Evolutionary conservation across 35 echinoderm and acorn worm species (phyloP), one percentile per base, ranked within the genome.

Genomic region (Holothuria glaberrima): DNA sequence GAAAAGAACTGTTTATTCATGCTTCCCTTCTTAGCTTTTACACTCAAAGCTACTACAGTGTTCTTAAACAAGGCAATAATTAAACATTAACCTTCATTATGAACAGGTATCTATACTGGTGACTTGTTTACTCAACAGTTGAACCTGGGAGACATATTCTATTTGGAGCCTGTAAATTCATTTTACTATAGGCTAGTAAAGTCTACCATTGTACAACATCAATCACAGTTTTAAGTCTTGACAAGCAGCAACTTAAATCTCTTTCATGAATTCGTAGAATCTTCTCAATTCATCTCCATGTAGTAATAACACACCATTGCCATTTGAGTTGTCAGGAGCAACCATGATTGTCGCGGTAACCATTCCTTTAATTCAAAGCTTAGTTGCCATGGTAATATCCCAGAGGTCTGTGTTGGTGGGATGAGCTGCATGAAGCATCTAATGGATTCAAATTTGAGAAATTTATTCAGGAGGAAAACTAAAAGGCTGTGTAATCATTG

Each of bases 251-350:
- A 48, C 38, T 2, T 78, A 14, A 69, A 19, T 21, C 31, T 69
- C 66, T 13, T 6, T 68, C 17, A 28, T 68, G 66, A 69, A 69
- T 33, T 27, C 9, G 31, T 28, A 30, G n/a, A 69, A 17, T 54
- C 50, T 17, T 54, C 50, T 5, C 41, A 48, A 28, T 78, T 75
- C 19, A 78, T 78, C 74, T 78, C 12, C 50, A 54, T 54, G 12
- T 54, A 17, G 9, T 78, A 78, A 78, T 78, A 41, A 12, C 50
- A 78, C 50, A 78, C 74, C 16, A 48, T 22, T 78, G 74, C 74
- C 74, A 78, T 78, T 78, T 78, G 50, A 50, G 41, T 78, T 48
- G 74, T 78, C 74, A 78, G 35, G 74, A 78, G 74, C 74, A 25
- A 78, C 38, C 41, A 78, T 52, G 44, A 78, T 78, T 78, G 50